Base-by-base conservation (phyloP, 1,140 invertebrate genomes). In the Anagrus nilaparvatae region DNA sequence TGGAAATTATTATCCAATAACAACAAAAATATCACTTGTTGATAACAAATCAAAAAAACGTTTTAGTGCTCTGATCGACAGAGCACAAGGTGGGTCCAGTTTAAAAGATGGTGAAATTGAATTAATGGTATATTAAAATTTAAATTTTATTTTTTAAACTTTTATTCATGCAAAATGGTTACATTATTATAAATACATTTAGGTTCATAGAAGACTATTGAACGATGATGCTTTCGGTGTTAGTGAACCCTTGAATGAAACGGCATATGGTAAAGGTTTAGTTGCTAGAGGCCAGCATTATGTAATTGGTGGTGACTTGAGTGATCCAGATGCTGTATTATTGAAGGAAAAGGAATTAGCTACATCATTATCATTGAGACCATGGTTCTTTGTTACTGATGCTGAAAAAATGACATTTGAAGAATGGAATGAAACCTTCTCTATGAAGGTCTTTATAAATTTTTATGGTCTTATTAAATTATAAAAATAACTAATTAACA, bases 1-100 rank as follows among this genome's bases (percentile, higher is more conserved):
- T 27, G 85, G 82, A 1, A 98, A 98, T 64, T 97, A 96, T 63
- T 97, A 92, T 63, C 95, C 95, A 0, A 75, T 97, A 1, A 93
- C 88, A 13, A 82, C 82, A 5, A 76, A 84, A 43, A 91, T 97
- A 16, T 69, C 75, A 2, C 61, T 92, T 1, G 67, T 71, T 24
- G 81, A 82, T 58, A 50, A 69, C 21, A 53, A 63, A 2, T 60
- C 55, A 2, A 62, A 68, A 13, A 48, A 71, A 0, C 72, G 75
- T 14, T 47, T 86, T 7, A 76, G 72, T 13, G 65, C 93, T 1
- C 56, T 97, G 1, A 88, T 78, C 6, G 94, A 97, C 61, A 69
- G 94, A 40, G 75, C 86, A 0, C 82, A 97, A 65, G 94, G 92
- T 16, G 93, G 89, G 1, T 70, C 76, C 4, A 90, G 87, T 51